Base-by-base conservation (phyloP, 2,888 invertebrate genomes). In the Brachyptera putata region DNA sequence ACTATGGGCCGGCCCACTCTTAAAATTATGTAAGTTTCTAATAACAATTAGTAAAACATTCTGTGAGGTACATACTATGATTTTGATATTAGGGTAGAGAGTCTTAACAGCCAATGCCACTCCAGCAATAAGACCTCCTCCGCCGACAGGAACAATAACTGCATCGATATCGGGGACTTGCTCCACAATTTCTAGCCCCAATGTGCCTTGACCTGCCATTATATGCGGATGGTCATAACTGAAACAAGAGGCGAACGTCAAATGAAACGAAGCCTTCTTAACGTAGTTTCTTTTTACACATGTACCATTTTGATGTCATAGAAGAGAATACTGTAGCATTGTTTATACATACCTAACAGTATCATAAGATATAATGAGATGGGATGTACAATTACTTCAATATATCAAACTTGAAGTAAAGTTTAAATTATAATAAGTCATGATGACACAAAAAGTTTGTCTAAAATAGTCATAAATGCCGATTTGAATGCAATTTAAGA, bases 141-240 rank as follows among this genome's bases (percentile, higher is more conserved):
- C 96, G 0, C 96, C 96, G 1, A 95, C 91, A 0, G 96, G 96
- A 14, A 97, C 86, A 18, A 97, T 79, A 25, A 95, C 84, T 0
- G 95, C 95, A 74, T 96, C 94, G 13, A 94, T 84, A 60, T 90
- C 83, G 0, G 86, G 83, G 1, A 95, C 90, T 74, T 96, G 93
- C 69, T 95, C 94, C 22, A 93, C 74, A 61, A 96, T 94, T 77
- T 96, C 96, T 68, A 97, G 76, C 0, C 94, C 96, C 70, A 95
- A 83, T 0, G 96, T 96, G 9, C 96, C 96, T 74, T 95, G 95
- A 0, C 96, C 96, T 0, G 95, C 92, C 80, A 96, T 87, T 64
- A 96, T 93, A 72, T 95, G 86, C 0, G 95, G 95, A 74, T 96
- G 94, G 74, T 97, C 96, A 71, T 95, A 96, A 1, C 92, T 91